Percentiles rank a stretch among this genome's conserved stretches.
phyloP scores from a whole-genome alignment of 2,797 vertebrate species.

The Acrossocheilus wenchowensis region DNA sequence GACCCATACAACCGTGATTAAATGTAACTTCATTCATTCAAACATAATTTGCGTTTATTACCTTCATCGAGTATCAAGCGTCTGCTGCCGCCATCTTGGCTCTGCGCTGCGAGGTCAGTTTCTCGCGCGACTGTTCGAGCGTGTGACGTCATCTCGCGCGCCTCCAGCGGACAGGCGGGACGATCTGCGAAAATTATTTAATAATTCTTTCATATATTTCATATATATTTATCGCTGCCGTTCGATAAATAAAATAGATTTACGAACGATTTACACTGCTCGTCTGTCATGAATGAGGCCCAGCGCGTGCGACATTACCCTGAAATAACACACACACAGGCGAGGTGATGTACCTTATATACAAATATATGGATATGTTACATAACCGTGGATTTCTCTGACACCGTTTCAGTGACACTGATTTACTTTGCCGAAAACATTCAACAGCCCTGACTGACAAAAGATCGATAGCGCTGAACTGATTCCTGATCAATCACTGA shows the following conservation, averaged over 20 bases:
- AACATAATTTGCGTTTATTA: constrained; percentile 27
- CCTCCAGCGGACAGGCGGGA: constrained; percentile 39
- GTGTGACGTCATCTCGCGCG: constrained; percentile 11
- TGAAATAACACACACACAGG: too few relatives aligned
- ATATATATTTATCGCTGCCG: not conserved
- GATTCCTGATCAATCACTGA: too few relatives aligned
- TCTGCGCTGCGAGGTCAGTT: constrained; percentile 8
- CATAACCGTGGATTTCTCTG: too few relatives aligned
- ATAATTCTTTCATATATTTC: not conserved
- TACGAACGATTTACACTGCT: not conserved
- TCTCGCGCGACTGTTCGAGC: not conserved
- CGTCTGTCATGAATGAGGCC: not conserved
- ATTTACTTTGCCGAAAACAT: too few relatives aligned
- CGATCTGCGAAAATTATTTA: not conserved
- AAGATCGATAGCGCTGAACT: too few relatives aligned
- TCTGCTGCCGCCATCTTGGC: constrained; percentile 61
- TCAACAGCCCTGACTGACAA: too few relatives aligned
- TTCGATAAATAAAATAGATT: not conserved
- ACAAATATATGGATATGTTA: too few relatives aligned
- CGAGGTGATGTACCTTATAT: too few relatives aligned
- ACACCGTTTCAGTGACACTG: too few relatives aligned
- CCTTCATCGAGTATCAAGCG: constrained; percentile 59
- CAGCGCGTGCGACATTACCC: not conserved
- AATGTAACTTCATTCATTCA: not conserved
- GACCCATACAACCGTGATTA: not conserved